Conservation (phyloP, 1,140 invertebrate species). For the Lepidotrigona ventralis region DNA sequence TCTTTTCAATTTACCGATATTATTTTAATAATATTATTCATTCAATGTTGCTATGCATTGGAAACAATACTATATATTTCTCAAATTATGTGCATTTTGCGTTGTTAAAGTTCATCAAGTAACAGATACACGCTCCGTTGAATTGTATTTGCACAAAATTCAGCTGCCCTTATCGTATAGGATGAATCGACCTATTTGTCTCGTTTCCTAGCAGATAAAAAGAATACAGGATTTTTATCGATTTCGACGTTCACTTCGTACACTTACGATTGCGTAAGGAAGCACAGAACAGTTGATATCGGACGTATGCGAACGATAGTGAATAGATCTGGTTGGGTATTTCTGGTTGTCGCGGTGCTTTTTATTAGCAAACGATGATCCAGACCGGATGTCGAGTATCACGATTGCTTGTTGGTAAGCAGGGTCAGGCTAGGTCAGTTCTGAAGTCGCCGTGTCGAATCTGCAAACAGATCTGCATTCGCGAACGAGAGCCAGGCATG, state of each 20-base stretch:
- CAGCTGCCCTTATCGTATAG: no score
- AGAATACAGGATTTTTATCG: neutral
- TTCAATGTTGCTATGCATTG: no score
- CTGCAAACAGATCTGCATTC: constrained; percentile 20
- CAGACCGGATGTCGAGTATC: constrained; percentile 73
- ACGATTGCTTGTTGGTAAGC: constrained; percentile 72
- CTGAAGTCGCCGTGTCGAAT: neutral
- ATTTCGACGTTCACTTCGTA: no score
- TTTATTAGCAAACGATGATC: constrained; percentile 67
- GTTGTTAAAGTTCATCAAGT: no score
- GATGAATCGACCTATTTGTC: no score
- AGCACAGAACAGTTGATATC: neutral
- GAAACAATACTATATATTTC: no score
- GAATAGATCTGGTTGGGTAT: neutral
- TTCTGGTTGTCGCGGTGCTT: neutral
- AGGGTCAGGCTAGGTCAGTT: constrained; percentile 69
- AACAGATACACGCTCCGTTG: no score
- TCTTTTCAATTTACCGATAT: no score
- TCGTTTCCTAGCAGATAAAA: neutral
- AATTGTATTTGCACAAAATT: no score
- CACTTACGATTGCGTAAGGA: neutral
- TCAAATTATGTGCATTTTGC: no score
- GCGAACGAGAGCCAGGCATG: constrained; percentile 10
- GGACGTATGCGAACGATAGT: neutral
- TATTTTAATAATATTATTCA: no score